Conservation (phyloP, 2,797 vertebrate species). For the Scyliorhinus canicula region DNA sequence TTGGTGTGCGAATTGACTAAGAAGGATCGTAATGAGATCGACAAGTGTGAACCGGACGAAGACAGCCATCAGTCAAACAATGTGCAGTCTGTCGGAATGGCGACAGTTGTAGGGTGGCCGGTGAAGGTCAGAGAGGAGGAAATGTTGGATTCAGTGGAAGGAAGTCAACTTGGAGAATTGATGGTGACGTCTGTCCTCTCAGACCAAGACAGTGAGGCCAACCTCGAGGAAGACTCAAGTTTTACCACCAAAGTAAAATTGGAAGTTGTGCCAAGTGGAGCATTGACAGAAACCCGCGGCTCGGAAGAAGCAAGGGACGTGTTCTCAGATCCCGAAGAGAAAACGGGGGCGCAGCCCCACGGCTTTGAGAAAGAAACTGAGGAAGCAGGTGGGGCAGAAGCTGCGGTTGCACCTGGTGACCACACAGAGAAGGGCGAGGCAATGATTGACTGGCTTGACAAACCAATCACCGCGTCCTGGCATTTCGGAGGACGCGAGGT, state of each 20-base stretch:
- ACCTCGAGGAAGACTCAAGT: background rate
- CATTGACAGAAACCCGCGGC: background rate
- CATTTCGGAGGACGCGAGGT: too few relatives aligned
- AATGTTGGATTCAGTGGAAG: background rate
- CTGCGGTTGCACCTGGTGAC: accelerated
- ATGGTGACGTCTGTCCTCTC: background rate
- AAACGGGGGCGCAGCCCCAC: background rate
- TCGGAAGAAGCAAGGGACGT: background rate
- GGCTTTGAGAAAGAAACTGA: background rate
- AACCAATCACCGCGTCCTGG: background rate
- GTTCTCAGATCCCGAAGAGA: background rate
- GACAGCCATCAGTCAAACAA: too few relatives aligned
- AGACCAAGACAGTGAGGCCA: background rate
- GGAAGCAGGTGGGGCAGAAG: background rate
- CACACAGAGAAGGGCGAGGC: background rate
- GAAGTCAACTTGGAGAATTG: background rate
- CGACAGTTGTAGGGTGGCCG: background rate
- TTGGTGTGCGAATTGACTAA: background rate
- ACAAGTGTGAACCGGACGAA: too few relatives aligned
- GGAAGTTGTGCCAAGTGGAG: background rate
- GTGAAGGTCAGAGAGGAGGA: background rate
- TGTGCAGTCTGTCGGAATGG: background rate
- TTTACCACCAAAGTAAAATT: background rate
- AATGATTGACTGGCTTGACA: background rate
- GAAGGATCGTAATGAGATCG: background rate